These are phyloP conservation scores for Leucophora obtusa DNA, from an alignment of 2,888 invertebrate genomes.

Conservation along the genomic window DNA sequence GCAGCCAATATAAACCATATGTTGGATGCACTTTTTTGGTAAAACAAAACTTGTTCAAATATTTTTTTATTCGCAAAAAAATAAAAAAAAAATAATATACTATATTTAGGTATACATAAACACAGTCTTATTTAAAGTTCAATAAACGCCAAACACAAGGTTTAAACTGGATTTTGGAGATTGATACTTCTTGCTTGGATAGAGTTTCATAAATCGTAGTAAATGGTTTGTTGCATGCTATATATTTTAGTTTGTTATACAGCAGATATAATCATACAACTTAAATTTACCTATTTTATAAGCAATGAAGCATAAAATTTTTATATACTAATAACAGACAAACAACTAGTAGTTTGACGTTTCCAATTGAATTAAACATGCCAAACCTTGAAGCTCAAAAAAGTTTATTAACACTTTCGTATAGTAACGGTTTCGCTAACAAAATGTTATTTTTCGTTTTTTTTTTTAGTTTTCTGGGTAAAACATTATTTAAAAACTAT, in stretches of 20 bases:
- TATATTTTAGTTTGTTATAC: background rate
- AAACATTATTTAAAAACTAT: too few relatives aligned
- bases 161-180: constrained; percentile 2
- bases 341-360: constrained; percentile 35
- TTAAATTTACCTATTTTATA: constrained; percentile 10
- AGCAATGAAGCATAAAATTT: constrained; percentile 42
- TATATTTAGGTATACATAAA: background rate
- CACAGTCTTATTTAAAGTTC: background rate
- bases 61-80: background rate
- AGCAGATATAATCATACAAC: background rate
- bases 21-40: background rate
- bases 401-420: constrained; percentile 33
- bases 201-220: constrained; percentile 30
- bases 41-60: background rate
- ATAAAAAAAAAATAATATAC: background rate
- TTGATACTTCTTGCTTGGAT: constrained; percentile 18
- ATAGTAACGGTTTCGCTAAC: background rate
- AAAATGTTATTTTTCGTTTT: background rate
- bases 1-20: background rate
- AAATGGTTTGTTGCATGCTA: constrained; percentile 7
- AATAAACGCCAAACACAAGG: constrained; percentile 1
- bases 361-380: constrained; percentile 29
- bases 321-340: constrained; percentile 2
- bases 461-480: background rate
- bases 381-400: constrained; percentile 33